Conservation (phyloP, 2,888 invertebrate species). For the Pollenia angustigena region DNA sequence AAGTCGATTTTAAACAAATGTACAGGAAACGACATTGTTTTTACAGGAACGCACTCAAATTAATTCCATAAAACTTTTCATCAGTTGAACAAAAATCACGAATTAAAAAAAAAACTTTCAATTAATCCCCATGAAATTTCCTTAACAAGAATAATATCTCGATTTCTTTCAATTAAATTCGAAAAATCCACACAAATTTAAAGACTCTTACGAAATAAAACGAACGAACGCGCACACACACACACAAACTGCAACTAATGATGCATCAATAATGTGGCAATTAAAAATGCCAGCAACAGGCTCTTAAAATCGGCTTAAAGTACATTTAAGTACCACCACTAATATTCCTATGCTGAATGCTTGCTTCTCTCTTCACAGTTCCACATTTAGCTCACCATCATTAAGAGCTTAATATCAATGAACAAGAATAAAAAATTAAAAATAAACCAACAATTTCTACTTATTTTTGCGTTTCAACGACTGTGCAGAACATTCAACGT, state of each 20-base stretch:
- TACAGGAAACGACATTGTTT: too few relatives aligned
- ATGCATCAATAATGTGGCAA: slow-evolving; percentile 71
- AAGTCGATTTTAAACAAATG: too few relatives aligned
- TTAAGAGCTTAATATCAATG: slow-evolving; percentile 34
- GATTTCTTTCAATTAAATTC: slow-evolving; percentile 32
- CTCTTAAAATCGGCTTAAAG: slow-evolving; percentile 56
- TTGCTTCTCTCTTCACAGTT: slow-evolving; percentile 11
- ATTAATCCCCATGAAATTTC: neutral
- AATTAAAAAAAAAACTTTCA: too few relatives aligned
- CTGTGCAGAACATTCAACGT: neutral
- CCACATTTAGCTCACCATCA: slow-evolving; percentile 17
- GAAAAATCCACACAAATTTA: slow-evolving; percentile 13
- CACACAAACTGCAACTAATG: slow-evolving; percentile 60
- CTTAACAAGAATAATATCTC: neutral
- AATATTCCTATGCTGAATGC: neutral
- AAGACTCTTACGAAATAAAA: slow-evolving; percentile 19
- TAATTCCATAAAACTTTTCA: too few relatives aligned
- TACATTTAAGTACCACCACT: slow-evolving; percentile 20
- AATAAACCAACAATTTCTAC: slow-evolving; percentile 41
- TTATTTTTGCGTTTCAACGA: neutral
- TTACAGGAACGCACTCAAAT: too few relatives aligned
- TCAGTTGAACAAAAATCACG: too few relatives aligned
- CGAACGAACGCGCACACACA: slow-evolving; percentile 4
- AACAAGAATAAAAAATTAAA: slow-evolving; percentile 13
- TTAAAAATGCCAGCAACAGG: slow-evolving; percentile 72